A percentile compares a stretch with the other conserved stretches of the same genome.
phyloP scores from a whole-genome alignment of 2,888 invertebrate genomes.

The Tenthredo livida region DNA sequence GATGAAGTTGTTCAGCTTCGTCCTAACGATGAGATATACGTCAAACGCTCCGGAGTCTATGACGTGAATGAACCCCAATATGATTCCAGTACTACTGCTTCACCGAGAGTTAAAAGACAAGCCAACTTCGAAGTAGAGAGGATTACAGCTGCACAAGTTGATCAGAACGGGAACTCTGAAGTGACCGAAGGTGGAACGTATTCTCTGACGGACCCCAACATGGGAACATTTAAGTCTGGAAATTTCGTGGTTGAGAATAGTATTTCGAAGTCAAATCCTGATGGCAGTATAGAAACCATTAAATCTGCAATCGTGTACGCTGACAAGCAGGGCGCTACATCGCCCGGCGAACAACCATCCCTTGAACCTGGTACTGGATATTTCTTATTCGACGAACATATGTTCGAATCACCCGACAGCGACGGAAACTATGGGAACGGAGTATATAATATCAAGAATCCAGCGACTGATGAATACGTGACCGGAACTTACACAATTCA shows the following conservation, averaged over 20 bases:
- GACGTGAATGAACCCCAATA: not conserved
- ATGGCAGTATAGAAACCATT: constrained; percentile 23
- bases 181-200: not conserved
- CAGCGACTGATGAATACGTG: not conserved
- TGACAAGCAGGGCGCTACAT: not conserved
- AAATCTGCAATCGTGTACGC: constrained; percentile 20
- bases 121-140: not conserved
- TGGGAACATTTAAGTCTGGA: not conserved
- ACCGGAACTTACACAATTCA: constrained; percentile 8
- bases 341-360: not conserved
- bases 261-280: not conserved
- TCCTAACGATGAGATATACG: not conserved
- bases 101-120: constrained; percentile 9
- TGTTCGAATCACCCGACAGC: not conserved
- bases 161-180: not conserved
- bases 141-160: not conserved
- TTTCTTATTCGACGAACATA: constrained; percentile 25
- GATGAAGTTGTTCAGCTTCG: not conserved
- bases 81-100: not conserved
- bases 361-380: not conserved
- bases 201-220: constrained; percentile 2
- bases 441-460: constrained; percentile 2
- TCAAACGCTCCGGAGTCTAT: not conserved
- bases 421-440: constrained; percentile 1
- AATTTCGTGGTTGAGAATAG: constrained; percentile 12